A percentile compares a stretch with the other conserved stretches of the same genome.
phyloP scores from a whole-genome alignment of 2,113 vertebrate genomes.

The Perognathus longimembris region DNA sequence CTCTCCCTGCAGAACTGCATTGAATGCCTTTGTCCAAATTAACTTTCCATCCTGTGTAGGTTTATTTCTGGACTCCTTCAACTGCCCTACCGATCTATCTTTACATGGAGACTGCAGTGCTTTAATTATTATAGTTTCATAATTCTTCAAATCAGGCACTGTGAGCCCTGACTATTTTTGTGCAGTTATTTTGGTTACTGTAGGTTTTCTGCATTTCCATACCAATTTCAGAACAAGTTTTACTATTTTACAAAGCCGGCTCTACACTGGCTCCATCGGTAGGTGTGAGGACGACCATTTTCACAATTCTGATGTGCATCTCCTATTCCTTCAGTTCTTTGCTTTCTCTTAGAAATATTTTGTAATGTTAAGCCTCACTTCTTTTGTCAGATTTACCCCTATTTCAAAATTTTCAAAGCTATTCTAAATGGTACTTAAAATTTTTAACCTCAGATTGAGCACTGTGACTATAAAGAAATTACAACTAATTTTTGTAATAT shows the following conservation, averaged over 20 bases:
- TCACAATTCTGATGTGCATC: not conserved
- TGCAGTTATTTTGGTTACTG: not conserved
- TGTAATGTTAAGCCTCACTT: not conserved
- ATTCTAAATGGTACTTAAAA: slow-evolving; percentile 3
- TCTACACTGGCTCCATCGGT: not conserved
- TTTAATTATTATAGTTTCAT: slow-evolving; percentile 13
- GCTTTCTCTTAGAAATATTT: not conserved
- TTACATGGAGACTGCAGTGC: not conserved
- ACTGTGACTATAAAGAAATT: slow-evolving; percentile 30
- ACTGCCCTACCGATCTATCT: not conserved
- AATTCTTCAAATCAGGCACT: not conserved
- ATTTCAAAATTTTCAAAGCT: not conserved
- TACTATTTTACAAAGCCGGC: not conserved
- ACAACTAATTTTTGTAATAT: not conserved
- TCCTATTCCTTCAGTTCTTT: not conserved
- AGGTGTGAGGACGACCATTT: not conserved
- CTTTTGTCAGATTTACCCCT: not conserved
- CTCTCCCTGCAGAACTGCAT: not conserved
- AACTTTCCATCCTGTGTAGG: not conserved
- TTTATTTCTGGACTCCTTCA: slow-evolving; percentile 24
- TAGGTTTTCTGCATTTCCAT: not conserved
- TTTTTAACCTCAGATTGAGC: not conserved
- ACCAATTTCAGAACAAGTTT: not conserved
- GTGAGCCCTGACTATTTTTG: not conserved
- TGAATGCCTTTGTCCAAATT: slow-evolving; percentile 1